Evolutionary conservation across 2,888 invertebrate genomes (phyloP), one percentile per base, ranked within the genome.

Genomic region (Mythimna ferrago): DNA sequence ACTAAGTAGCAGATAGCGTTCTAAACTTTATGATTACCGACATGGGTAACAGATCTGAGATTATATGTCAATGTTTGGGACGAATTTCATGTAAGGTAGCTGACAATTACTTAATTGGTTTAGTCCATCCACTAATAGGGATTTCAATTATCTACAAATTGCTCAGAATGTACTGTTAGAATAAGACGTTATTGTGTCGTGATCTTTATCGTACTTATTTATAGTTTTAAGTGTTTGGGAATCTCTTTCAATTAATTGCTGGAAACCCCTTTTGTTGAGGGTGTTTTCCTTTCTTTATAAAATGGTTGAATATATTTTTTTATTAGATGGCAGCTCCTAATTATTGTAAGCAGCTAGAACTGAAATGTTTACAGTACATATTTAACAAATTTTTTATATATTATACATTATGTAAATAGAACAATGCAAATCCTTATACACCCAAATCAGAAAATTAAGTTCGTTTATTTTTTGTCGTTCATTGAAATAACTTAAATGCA

Each of bases 61-160:
- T 48, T 48, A 48, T 44, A 16, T 16, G n/a, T 9, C n/a, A 6
- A 53, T 53, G 7, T 64, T 21, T 48, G 19, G 35, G 21, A 56
- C 26, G 7, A 11, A n/a, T 61, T 19, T 61, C 35, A 56, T 2
- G 11, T 63, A 38, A 57, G 35, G 16, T 54, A 74, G 32, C 48
- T 73, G n/a, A 53, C 71, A 48, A n/a, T 26, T 41, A 61, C n/a
- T 41, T 72, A 62, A 58, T 69, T 62, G 35, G 21, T 62, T 58
- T 9, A 64, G 70, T 64, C 58, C 56, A 21, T 78, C 71, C 79
- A 66, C 35, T 66, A 71, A 71, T 32, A 44, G 38, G 16, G 7
- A 74, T 74, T 70, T 35, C n/a, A 63, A 60, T 78, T 64, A 32
- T 16, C 4, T 66, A 58, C n/a, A 38, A 62, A 21, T 26, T 65